These are phyloP conservation scores for Drosophila simulans DNA, from an alignment of 1,140 invertebrate genomes.

Conservation along the genomic window DNA sequence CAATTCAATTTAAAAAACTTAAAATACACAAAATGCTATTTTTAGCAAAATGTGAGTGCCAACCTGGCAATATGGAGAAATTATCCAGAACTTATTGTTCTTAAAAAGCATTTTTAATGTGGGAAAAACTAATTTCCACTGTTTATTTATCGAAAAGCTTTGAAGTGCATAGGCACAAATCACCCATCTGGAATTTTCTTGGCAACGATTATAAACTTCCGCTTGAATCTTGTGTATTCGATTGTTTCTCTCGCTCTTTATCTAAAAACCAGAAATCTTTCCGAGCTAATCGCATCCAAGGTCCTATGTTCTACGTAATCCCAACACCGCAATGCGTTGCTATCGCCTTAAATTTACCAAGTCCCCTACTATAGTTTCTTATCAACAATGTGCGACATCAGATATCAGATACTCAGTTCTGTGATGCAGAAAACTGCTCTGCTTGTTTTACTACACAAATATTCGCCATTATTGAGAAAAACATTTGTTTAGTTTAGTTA, in stretches of 20 bases:
- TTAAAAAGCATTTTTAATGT: no score
- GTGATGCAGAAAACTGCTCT: no score
- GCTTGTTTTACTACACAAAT: background rate
- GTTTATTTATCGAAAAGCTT: background rate
- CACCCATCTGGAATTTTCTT: no score
- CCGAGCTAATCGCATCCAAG: slow-evolving; percentile 48
- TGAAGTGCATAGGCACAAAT: no score
- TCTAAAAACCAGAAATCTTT: slow-evolving; percentile 44
- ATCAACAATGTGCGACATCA: slow-evolving; percentile 16
- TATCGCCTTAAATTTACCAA: background rate
- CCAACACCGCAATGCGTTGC: slow-evolving; percentile 37
- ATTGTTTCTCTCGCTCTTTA: slow-evolving; percentile 33
- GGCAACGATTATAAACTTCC: slow-evolving; percentile 29
- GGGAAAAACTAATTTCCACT: background rate
- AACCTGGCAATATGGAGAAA: no score
- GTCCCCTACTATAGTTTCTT: slow-evolving; percentile 1
- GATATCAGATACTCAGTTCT: background rate
- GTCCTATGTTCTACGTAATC: slow-evolving; percentile 9
- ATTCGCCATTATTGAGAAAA: background rate
- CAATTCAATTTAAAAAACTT: background rate
- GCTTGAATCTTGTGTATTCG: slow-evolving; percentile 14
- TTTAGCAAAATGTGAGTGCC: no score
- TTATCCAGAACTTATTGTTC: no score
- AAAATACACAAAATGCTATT: no score
- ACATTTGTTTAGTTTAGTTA: slow-evolving; percentile 22